Conservation (phyloP, 1,140 invertebrate species). For the Tenebrio molitor region DNA sequence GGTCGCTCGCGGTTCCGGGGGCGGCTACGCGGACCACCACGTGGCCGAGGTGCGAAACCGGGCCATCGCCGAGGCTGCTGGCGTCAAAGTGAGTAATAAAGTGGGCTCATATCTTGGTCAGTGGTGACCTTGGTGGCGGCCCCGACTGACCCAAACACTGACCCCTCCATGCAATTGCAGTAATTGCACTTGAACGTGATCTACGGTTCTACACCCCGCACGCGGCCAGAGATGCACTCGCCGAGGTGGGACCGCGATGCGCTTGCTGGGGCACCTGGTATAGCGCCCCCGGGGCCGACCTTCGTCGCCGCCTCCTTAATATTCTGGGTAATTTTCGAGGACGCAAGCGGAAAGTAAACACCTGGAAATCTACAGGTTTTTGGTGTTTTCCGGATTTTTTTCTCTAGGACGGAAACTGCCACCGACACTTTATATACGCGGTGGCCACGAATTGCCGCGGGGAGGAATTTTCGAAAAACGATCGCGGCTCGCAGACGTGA, state of each 20-base stretch:
- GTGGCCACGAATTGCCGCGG: too few relatives aligned
- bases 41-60: conserved; percentile 15
- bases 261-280: too few relatives aligned
- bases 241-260: background rate
- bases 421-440: too few relatives aligned
- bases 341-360: too few relatives aligned
- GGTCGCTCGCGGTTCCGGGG: too few relatives aligned
- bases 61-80: conserved; percentile 12
- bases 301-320: background rate
- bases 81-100: conserved; percentile 42
- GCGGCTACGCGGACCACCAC: background rate
- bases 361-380: too few relatives aligned
- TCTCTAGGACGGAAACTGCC: too few relatives aligned
- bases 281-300: background rate
- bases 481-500: too few relatives aligned
- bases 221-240: background rate
- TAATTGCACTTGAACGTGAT: conserved; percentile 50
- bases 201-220: conserved; percentile 40
- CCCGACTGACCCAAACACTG: conserved; percentile 53
- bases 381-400: too few relatives aligned
- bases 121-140: conserved; percentile 51
- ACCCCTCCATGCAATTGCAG: conserved; percentile 53
- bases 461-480: too few relatives aligned
- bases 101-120: conserved; percentile 50
- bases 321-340: too few relatives aligned